Conservation (phyloP, 2,888 invertebrate genomes). For the Tholera decimalis region DNA sequence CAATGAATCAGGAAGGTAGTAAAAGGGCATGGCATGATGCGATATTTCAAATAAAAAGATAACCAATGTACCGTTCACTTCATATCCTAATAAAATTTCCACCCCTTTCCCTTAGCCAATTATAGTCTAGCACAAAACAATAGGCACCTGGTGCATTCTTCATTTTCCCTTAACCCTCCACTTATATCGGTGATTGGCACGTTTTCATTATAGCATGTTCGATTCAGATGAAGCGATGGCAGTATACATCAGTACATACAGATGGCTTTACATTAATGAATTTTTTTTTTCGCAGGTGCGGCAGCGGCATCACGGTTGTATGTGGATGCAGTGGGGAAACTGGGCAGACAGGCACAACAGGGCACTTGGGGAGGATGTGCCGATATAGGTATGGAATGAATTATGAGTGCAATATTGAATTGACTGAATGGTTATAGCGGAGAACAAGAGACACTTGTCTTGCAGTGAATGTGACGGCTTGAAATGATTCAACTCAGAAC, state of each 20-base stretch:
- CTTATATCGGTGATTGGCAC: constrained; percentile 45
- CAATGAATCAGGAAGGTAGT: no score
- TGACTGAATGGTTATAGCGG: constrained; percentile 2
- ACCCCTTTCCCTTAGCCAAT: constrained; percentile 9
- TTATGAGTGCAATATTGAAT: constrained; percentile 68
- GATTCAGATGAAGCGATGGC: constrained; percentile 32
- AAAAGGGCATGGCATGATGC: no score
- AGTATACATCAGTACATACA: constrained; percentile 22
- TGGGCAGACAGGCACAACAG: constrained; percentile 97
- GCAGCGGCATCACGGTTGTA: constrained; percentile 97
- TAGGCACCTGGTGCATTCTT: constrained; percentile 19
- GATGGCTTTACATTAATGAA: constrained; percentile 21
- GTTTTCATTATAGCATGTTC: constrained; percentile 53
- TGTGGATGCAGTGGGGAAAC: constrained; percentile 96
- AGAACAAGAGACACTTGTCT: background rate
- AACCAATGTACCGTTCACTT: background rate
- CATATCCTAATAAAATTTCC: background rate
- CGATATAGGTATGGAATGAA: constrained; percentile 94
- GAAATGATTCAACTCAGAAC: background rate
- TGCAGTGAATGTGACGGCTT: background rate
- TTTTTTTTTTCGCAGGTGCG: constrained; percentile 92
- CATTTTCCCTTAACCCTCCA: constrained; percentile 24
- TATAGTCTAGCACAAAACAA: constrained; percentile 27
- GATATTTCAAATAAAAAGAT: background rate
- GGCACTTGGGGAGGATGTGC: constrained; percentile 97